Evolutionary conservation across 1,140 invertebrate genomes (phyloP).

Genomic region (Caenorhabditis elegans): DNA sequence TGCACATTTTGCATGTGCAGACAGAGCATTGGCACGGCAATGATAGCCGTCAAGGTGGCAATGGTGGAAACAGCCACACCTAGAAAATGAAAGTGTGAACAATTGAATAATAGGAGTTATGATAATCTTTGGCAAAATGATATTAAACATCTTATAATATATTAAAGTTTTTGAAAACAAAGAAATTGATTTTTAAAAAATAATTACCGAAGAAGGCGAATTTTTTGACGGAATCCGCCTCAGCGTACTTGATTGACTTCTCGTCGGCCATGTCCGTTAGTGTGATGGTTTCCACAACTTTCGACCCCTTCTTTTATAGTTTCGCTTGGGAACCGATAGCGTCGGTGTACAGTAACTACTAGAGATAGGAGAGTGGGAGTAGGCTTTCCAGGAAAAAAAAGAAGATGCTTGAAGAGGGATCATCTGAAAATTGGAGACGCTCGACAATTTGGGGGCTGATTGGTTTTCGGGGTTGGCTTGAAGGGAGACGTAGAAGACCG

Average conservation of each 20-base stretch:
- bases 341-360: conserved; percentile 16
- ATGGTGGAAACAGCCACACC: conserved; percentile 58
- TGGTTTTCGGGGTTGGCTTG: conserved; percentile 28
- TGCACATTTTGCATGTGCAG: conserved; percentile 45
- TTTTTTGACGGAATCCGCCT: conserved; percentile 49
- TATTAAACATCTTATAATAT: too few species aligned
- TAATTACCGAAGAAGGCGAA: conserved; percentile 55
- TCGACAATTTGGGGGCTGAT: background rate
- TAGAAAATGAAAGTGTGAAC: background rate
- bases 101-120: too few species aligned
- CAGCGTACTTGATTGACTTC: conserved; percentile 25
- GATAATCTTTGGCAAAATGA: too few species aligned
- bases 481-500: conserved; percentile 1
- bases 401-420: background rate
- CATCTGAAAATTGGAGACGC: background rate
- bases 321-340: conserved; percentile 24
- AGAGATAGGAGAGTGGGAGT: background rate
- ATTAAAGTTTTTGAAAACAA: too few species aligned
- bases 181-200: too few species aligned
- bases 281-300: conserved; percentile 6
- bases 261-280: conserved; percentile 31
- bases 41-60: conserved; percentile 57
- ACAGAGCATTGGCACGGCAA: conserved; percentile 62
- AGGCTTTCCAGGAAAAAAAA: conserved; percentile 9
- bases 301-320: conserved; percentile 20